Base-by-base conservation (phyloP, 2,888 invertebrate species). In the Diogma glabrata region DNA sequence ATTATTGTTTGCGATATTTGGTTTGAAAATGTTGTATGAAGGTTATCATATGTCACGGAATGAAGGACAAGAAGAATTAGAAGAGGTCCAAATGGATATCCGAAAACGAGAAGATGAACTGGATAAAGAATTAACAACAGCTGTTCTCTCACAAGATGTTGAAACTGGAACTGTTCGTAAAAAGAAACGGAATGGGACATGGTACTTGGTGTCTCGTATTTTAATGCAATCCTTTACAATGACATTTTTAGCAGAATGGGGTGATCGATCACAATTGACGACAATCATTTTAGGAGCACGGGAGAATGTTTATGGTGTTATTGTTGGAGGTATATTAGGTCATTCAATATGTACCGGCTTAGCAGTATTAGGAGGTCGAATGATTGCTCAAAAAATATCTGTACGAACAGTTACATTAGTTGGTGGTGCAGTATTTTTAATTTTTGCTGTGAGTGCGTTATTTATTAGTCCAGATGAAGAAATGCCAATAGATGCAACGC, bases 181-280 rank as follows among this genome's bases (percentile, higher is more conserved):
- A 62, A 61, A 68, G 48, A 75, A 73, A 60, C 65, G 65, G 51
- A 61, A 64, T 47, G 64, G 64, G 40, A 59, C 64, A 20, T 48
- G 30, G 30, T 67, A 76, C 61, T 72, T 77, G 1, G 71, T 87
- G 14, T 81, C 88, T 10, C 79, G 91, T 58, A 84, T 95, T 56
- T 82, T 94, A 58, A 70, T 95, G 45, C 93, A 97, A 72, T 86
- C 97, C 0, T 93, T 97, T 60, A 89, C 93, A 9, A 77, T 99
- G 65, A 99, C 96, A 3, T 97, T 99, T 74, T 74, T 99, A 50
- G 99, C 97, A 1, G 99, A 99, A 74, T 99, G 99, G 97, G 99
- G 99, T 6, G 99, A 99, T 71, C 76, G 95, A 57, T 96, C 96
- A 43, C 99, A 99, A 68, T 75, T 99, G 54, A 92, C 97, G 3